Percentiles rank a stretch among this genome's conserved stretches.
These are phyloP conservation scores for Ctenosaura bakeri DNA, from an alignment of 2,797 vertebrate genomes.

Conservation along the genomic window DNA sequence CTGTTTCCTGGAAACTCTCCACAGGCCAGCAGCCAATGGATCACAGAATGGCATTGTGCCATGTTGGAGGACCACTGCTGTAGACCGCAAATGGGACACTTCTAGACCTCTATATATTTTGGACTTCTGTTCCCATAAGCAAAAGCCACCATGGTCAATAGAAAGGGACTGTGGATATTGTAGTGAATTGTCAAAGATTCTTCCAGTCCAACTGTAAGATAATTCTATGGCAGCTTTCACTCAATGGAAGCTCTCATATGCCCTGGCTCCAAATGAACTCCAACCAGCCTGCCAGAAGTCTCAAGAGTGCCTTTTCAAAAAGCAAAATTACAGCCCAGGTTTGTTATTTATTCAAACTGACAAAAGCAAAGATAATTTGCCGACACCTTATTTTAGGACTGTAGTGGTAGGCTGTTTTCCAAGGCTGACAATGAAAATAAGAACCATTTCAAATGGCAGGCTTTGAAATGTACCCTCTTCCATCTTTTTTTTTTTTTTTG, in stretches of 20 bases:
- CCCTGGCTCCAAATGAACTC: constrained; percentile 30
- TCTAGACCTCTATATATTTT: no score
- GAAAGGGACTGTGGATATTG: no score
- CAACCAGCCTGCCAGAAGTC: constrained; percentile 24
- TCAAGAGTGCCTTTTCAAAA: constrained; percentile 2
- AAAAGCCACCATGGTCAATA: no score
- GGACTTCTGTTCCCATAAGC: no score
- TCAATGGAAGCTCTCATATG: neutral
- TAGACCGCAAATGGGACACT: no score
- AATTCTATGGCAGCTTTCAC: no score
- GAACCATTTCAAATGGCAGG: constrained; percentile 53
- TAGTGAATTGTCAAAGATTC: no score
- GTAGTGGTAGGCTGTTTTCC: constrained; percentile 35
- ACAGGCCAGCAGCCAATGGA: no score
- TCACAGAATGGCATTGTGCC: no score
- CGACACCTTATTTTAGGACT: neutral
- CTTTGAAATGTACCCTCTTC: constrained; percentile 44
- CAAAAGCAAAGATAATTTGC: neutral
- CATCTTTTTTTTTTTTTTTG: constrained; percentile 27
- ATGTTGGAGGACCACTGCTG: no score
- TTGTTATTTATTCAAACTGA: constrained; percentile 1
- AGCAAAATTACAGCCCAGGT: constrained; percentile 2
- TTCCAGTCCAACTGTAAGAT: no score
- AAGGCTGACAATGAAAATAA: constrained; percentile 46
- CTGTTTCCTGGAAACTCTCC: no score